Percentiles rank a stretch among this genome's conserved stretches.
phyloP scores from a whole-genome alignment of 1,140 invertebrate species.

The Linepithema humile region DNA sequence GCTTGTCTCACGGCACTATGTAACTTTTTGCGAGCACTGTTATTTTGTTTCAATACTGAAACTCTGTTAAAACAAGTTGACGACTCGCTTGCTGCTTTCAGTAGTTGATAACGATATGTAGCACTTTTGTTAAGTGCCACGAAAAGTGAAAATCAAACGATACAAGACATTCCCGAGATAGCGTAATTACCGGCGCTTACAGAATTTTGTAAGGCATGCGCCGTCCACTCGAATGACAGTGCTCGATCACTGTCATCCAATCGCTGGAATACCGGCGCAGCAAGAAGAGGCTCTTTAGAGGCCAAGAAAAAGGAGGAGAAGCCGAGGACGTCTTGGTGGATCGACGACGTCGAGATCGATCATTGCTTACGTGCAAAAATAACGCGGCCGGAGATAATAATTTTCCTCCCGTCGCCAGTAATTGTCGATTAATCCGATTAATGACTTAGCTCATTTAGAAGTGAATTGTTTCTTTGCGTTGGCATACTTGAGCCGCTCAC shows the following conservation, averaged over 20 bases:
- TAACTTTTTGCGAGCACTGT: too few relatives aligned
- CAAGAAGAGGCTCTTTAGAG: constrained; percentile 71
- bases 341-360: constrained; percentile 67
- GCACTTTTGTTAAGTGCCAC: constrained; percentile 72
- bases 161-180: constrained; percentile 75
- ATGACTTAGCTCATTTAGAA: constrained; percentile 9
- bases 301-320: constrained; percentile 67
- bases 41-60: neutral
- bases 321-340: constrained; percentile 48
- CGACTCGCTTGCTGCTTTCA: constrained; percentile 46
- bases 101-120: constrained; percentile 54
- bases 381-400: constrained; percentile 25
- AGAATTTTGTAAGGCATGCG: constrained; percentile 73
- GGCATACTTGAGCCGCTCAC: neutral
- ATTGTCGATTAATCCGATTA: constrained; percentile 43
- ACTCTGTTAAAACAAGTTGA: neutral
- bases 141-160: constrained; percentile 73
- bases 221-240: constrained; percentile 70
- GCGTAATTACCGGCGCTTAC: constrained; percentile 74
- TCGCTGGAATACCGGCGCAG: constrained; percentile 66
- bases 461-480: neutral
- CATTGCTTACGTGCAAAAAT: constrained; percentile 60
- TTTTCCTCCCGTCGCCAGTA: constrained; percentile 28
- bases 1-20: too few relatives aligned
- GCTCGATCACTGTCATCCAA: constrained; percentile 72